These are phyloP conservation scores for Scyliorhinus canicula DNA, from an alignment of 2,797 vertebrate genomes.

Conservation along the genomic window DNA sequence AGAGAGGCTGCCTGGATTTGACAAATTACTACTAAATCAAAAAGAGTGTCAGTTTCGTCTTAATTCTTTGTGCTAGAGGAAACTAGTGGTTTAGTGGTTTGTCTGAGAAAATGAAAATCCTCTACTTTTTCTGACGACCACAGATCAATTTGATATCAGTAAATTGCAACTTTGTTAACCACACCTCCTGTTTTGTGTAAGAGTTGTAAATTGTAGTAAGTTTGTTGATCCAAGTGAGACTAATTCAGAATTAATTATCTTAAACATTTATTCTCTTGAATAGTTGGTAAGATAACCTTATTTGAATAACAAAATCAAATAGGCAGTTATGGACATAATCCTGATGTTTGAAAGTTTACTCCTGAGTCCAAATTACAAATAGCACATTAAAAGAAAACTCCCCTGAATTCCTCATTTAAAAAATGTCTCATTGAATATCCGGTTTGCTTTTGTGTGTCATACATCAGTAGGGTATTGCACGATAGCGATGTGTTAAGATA, in stretches of 20 bases:
- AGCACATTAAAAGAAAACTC: not conserved
- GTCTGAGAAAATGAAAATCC: not conserved
- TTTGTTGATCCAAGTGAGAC: not conserved
- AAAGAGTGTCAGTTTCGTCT: not conserved
- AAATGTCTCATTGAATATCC: not conserved
- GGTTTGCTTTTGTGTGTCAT: not conserved
- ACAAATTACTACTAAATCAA: slow-evolving; percentile 2
- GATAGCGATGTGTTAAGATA: not conserved
- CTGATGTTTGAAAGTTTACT: not conserved
- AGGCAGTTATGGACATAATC: not conserved
- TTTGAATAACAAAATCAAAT: slow-evolving; percentile 2
- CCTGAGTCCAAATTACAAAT: not conserved
- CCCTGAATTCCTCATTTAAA: not conserved
- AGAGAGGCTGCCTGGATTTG: not conserved
- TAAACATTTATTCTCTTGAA: not conserved
- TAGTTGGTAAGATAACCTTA: not conserved
- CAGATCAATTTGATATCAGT: not conserved
- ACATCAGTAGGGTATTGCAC: not conserved
- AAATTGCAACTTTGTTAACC: not conserved
- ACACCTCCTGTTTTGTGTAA: not conserved
- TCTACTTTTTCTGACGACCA: not conserved
- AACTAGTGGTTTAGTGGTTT: slow-evolving; percentile 26
- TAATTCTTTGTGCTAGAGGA: not conserved
- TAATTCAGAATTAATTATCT: not conserved
- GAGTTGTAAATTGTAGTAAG: not conserved